These are phyloP conservation scores for Nothobranchius kuhntae DNA, from an alignment of 2,113 vertebrate species.

Conservation along the genomic window DNA sequence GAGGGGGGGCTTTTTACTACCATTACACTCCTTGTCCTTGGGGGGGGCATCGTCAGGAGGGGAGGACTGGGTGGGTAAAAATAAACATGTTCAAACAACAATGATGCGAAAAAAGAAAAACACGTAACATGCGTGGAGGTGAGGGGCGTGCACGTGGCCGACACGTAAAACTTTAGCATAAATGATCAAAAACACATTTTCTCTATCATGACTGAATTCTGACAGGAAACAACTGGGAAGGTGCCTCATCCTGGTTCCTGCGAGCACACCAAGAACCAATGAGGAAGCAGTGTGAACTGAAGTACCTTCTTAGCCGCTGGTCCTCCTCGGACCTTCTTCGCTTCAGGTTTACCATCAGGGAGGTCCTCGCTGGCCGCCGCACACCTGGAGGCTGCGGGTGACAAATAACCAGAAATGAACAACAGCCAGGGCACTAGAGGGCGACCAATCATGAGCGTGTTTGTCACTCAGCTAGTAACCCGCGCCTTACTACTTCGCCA, in stretches of 20 bases:
- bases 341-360: constrained; percentile 85
- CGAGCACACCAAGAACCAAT: neutral
- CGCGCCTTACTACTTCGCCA: no score
- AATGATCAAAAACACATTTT: no score
- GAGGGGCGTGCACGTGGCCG: no score
- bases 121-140: no score
- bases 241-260: neutral
- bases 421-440: no score
- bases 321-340: constrained; percentile 84
- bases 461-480: no score
- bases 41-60: constrained; percentile 74
- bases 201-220: no score
- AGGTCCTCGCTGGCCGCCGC: constrained; percentile 78
- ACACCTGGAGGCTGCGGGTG: constrained; percentile 58
- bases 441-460: no score
- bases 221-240: no score
- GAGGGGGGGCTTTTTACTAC: constrained; percentile 76
- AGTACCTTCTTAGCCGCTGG: constrained; percentile 88
- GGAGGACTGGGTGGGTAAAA: constrained; percentile 65
- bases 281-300: neutral
- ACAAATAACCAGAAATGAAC: no score
- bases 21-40: constrained; percentile 83
- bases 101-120: neutral
- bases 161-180: no score
- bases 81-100: constrained; percentile 39